Evolutionary conservation across 2,113 vertebrate genomes (phyloP).

Genomic region (Saccopteryx bilineata): DNA sequence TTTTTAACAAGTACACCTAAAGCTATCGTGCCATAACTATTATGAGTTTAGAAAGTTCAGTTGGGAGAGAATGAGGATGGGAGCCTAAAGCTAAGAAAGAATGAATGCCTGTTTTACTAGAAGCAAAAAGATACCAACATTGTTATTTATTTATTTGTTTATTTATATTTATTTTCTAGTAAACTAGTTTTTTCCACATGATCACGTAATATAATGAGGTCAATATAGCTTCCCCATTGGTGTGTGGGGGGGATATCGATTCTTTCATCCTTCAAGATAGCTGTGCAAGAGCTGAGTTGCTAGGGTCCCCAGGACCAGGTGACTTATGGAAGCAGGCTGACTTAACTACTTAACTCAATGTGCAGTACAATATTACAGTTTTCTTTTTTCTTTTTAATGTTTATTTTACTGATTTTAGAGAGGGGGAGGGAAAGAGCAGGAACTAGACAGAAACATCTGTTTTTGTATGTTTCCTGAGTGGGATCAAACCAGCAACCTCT

Average conservation of each 20-base stretch:
- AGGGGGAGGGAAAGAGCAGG: too few relatives aligned
- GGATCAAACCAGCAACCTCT: too few relatives aligned
- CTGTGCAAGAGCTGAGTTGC: background rate
- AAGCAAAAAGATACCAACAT: conserved; percentile 21
- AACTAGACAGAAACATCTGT: too few relatives aligned
- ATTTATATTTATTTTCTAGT: background rate
- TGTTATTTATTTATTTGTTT: background rate
- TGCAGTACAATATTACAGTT: background rate
- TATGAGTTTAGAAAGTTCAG: conserved; percentile 38
- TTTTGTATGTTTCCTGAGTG: too few relatives aligned
- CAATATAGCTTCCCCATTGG: background rate
- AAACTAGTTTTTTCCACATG: background rate
- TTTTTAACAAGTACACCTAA: conserved; percentile 66
- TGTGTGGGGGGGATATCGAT: background rate
- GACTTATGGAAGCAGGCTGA: conserved; percentile 1
- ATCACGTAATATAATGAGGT: conserved; percentile 49
- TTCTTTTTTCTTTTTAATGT: background rate
- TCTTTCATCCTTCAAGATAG: background rate
- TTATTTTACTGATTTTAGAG: too few relatives aligned
- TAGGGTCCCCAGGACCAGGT: background rate
- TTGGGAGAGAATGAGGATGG: background rate
- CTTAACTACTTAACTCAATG: background rate
- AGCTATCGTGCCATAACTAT: conserved; percentile 29
- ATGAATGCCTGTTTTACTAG: conserved; percentile 17
- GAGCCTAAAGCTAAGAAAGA: background rate